Conservation (phyloP, 2,797 vertebrate genomes). For the Lacerta agilis region DNA sequence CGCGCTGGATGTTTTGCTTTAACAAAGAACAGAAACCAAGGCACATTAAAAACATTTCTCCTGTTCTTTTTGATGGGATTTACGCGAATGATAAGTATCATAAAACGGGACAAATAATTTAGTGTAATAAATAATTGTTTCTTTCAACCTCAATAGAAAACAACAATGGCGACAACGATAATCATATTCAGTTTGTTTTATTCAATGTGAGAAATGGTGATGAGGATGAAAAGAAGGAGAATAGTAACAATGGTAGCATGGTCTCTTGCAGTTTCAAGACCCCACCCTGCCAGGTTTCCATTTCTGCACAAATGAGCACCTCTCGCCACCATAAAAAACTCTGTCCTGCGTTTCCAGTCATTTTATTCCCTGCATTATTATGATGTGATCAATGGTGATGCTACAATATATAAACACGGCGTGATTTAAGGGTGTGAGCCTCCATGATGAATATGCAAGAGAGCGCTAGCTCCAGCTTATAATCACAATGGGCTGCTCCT, state of each 20-base stretch:
- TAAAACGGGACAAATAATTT: not conserved
- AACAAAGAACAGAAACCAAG: not conserved
- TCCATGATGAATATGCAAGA: not conserved
- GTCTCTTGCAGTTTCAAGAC: not conserved
- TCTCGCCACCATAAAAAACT: not conserved
- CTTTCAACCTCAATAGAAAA: no score
- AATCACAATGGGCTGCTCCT: accelerated
- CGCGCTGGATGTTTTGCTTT: not conserved
- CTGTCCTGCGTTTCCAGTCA: not conserved
- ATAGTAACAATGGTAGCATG: not conserved
- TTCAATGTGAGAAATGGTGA: not conserved
- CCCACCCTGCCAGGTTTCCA: not conserved
- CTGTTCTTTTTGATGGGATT: not conserved
- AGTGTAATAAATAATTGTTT: not conserved
- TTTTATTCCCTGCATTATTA: not conserved
- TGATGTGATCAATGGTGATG: not conserved
- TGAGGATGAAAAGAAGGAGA: no score
- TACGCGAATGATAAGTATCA: not conserved
- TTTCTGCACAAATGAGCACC: not conserved
- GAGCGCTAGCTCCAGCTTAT: not conserved
- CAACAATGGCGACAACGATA: not conserved
- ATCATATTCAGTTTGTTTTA: not conserved
- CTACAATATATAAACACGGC: not conserved
- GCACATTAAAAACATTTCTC: not conserved
- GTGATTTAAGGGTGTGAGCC: not conserved